Conservation (phyloP, 2,888 invertebrate genomes). For the Zootermopsis nevadensis region DNA sequence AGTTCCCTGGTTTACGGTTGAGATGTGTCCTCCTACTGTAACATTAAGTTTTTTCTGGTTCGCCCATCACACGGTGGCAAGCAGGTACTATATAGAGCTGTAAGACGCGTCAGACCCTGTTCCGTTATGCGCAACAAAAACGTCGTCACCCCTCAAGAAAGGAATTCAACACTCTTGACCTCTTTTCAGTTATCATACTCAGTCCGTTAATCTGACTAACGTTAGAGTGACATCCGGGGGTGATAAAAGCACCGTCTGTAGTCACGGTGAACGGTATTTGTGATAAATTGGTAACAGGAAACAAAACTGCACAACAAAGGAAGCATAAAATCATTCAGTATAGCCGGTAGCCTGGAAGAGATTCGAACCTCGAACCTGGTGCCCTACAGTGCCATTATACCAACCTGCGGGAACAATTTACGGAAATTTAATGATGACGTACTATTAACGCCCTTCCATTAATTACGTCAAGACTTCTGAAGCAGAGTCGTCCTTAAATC, state of each 20-base stretch:
- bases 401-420: too few species aligned
- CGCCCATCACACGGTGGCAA: background rate
- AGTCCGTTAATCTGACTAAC: background rate
- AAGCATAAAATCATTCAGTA: too few species aligned
- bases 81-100: background rate
- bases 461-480: too few species aligned
- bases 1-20: background rate
- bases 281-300: background rate
- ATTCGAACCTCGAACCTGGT: too few species aligned
- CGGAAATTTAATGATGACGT: too few species aligned
- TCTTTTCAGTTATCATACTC: background rate
- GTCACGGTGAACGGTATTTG: background rate
- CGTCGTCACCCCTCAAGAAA: background rate
- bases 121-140: background rate
- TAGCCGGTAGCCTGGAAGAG: too few species aligned
- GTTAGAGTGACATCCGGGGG: background rate
- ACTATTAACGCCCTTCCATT: too few species aligned
- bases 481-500: too few species aligned
- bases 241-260: background rate
- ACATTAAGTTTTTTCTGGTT: background rate
- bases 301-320: background rate
- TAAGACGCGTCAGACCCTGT: background rate
- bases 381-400: too few species aligned
- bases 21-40: background rate
- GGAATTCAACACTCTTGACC: conserved; percentile 24